Evolutionary conservation across 2,113 vertebrate genomes (phyloP).

Genomic region (Dasypus novemcinctus): DNA sequence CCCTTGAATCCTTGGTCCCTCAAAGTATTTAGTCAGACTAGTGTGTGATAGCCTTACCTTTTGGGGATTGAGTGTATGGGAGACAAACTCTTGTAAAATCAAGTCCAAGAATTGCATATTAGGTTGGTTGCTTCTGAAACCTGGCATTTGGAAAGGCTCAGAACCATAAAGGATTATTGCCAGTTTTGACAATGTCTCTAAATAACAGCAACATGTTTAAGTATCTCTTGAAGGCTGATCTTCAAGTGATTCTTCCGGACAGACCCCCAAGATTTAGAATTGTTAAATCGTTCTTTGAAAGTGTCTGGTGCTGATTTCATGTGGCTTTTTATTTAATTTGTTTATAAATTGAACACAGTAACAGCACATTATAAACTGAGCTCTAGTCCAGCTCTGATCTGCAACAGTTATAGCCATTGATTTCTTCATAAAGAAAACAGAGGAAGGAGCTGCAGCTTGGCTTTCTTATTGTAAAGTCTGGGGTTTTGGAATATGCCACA

Average conservation of each 20-base stretch:
- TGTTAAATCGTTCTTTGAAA: conserved; percentile 44
- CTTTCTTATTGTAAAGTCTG: neutral
- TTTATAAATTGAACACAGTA: conserved; percentile 65
- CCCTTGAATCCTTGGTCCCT: neutral
- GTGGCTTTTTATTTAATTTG: conserved; percentile 76
- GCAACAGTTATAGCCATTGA: conserved; percentile 42
- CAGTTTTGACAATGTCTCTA: conserved; percentile 69
- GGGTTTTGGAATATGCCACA: neutral
- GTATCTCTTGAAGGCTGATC: conserved; percentile 66
- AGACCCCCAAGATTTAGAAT: conserved; percentile 74
- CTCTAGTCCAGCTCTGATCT: neutral
- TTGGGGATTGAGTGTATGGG: neutral
- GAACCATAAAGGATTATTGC: conserved; percentile 48
- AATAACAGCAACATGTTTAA: conserved; percentile 63
- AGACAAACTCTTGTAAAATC: neutral
- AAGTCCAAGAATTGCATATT: neutral
- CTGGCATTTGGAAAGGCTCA: conserved; percentile 34
- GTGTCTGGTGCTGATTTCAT: conserved; percentile 67
- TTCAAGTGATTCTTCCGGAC: conserved; percentile 75
- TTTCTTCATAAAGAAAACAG: neutral
- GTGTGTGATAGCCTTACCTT: neutral
- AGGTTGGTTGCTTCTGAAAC: neutral
- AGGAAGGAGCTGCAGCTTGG: neutral
- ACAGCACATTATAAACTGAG: conserved; percentile 47
- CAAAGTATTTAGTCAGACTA: neutral